Conservation (phyloP, 2,113 vertebrate species). For the Vicugna pacos region DNA sequence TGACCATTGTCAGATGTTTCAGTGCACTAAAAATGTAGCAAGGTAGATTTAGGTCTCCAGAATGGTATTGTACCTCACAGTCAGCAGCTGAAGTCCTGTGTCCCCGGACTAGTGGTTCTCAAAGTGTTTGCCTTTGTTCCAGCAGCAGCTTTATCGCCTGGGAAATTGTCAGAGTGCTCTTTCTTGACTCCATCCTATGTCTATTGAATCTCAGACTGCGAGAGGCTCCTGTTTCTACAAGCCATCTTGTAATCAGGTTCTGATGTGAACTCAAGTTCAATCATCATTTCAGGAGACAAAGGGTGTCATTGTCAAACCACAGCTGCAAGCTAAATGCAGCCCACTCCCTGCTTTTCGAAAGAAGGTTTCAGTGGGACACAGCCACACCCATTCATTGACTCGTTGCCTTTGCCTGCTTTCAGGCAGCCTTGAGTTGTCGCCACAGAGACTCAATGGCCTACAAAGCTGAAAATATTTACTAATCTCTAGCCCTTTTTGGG, state of each 20-base stretch:
- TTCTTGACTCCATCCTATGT: not conserved
- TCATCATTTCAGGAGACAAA: not conserved
- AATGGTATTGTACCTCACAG: not conserved
- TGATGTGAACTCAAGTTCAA: not conserved
- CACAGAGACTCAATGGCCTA: not conserved
- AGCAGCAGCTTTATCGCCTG: not conserved
- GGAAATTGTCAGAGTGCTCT: not conserved
- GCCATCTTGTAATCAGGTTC: not conserved
- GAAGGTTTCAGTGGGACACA: not conserved
- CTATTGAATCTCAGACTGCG: not conserved
- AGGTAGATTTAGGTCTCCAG: not conserved
- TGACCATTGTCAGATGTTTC: not conserved
- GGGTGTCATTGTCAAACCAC: not conserved
- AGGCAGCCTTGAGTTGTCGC: not conserved
- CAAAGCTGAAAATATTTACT: not conserved
- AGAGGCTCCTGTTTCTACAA: not conserved
- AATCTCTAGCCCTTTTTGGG: not conserved
- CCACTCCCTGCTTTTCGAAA: not conserved
- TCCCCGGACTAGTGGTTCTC: not conserved
- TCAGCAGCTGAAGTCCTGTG: not conserved
- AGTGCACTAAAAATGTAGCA: not conserved
- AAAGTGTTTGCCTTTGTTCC: not conserved
- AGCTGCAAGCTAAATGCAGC: not conserved
- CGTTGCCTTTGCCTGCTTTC: not conserved
- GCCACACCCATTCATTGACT: not conserved